Evolutionary conservation across 2,797 vertebrate species (phyloP).

Genomic region (Lates japonicus): DNA sequence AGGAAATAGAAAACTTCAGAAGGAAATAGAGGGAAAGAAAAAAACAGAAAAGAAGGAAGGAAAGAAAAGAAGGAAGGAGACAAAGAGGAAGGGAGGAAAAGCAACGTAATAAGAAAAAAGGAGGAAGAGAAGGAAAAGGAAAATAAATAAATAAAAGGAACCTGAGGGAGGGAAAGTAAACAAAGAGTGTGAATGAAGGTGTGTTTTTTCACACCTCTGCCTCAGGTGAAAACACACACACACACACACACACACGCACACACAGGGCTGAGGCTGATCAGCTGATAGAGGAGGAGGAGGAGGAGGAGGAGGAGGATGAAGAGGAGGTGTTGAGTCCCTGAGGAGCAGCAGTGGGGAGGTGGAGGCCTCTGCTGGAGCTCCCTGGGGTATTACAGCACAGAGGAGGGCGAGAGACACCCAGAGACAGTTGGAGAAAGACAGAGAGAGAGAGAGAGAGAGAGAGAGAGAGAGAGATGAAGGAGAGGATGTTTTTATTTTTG

Average conservation of each 20-base stretch:
- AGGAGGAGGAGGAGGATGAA: conserved; percentile 30
- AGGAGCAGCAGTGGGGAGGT: conserved; percentile 82
- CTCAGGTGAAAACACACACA: conserved; percentile 19
- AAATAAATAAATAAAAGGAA: not conserved
- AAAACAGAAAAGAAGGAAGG: too few relatives aligned
- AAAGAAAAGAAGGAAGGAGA: not conserved
- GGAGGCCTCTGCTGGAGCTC: conserved; percentile 88
- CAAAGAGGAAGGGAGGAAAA: not conserved
- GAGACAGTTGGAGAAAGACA: not conserved
- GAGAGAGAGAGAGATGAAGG: not conserved
- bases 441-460: not conserved
- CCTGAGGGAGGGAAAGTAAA: not conserved
- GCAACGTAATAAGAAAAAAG: too few relatives aligned
- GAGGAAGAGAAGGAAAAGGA: not conserved
- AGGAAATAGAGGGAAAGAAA: not conserved
- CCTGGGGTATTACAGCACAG: conserved; percentile 80
- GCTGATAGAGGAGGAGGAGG: conserved; percentile 33
- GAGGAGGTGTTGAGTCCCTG: conserved; percentile 51
- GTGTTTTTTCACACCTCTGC: conserved; percentile 39
- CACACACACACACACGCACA: conserved; percentile 21
- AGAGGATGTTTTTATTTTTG: too few relatives aligned
- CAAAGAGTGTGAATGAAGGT: conserved; percentile 21
- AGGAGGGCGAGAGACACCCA: conserved; percentile 25
- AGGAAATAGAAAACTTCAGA: not conserved
- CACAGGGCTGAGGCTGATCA: conserved; percentile 34